These are phyloP conservation scores for Sarotherodon lohbergeri DNA, from an alignment of 2,113 vertebrate species.

Conservation along the genomic window DNA sequence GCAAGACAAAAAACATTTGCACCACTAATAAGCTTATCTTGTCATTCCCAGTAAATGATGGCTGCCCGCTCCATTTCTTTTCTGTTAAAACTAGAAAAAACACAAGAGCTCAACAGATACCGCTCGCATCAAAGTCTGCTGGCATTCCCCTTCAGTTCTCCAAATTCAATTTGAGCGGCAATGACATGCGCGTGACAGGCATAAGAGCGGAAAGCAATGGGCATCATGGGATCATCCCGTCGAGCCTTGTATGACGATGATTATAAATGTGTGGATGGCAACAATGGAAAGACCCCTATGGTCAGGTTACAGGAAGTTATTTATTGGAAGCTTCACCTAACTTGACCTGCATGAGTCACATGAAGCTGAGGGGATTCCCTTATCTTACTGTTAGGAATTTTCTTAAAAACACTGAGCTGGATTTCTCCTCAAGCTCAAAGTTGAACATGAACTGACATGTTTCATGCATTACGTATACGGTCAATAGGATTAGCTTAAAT, in stretches of 20 bases:
- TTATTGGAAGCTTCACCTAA: background rate
- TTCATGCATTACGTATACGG: background rate
- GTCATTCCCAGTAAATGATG: background rate
- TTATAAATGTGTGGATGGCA: background rate
- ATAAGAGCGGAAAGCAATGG: constrained; percentile 32
- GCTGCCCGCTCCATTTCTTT: background rate
- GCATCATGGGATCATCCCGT: constrained; percentile 51
- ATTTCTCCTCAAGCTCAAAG: background rate
- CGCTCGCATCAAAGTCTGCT: background rate
- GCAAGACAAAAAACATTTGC: background rate
- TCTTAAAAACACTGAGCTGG: background rate
- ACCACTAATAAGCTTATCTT: background rate
- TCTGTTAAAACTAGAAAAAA: constrained; percentile 4
- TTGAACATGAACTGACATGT: background rate
- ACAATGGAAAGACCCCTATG: background rate
- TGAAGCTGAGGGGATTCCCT: background rate
- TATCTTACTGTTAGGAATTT: background rate
- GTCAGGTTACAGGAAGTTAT: background rate
- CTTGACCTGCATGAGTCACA: background rate
- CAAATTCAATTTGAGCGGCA: constrained; percentile 55
- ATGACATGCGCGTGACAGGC: constrained; percentile 54
- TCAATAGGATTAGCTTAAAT: background rate
- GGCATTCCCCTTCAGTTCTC: constrained; percentile 31
- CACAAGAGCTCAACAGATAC: background rate
- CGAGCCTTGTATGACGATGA: background rate